Conservation (phyloP, 2,113 vertebrate genomes). For the Petaurus breviceps region DNA sequence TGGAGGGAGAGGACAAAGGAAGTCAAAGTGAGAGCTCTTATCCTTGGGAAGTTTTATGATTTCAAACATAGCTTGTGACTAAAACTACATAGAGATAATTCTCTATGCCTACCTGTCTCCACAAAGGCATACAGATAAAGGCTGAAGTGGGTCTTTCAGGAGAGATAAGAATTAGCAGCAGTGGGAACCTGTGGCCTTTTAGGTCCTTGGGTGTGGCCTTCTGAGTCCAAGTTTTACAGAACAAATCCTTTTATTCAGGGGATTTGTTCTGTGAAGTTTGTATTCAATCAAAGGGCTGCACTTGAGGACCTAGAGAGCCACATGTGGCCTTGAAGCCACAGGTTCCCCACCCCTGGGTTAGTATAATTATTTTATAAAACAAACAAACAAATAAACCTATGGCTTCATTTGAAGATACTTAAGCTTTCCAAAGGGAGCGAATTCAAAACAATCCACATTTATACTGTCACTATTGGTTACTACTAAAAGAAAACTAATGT, state of each 20-base stretch:
- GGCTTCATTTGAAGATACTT: not conserved
- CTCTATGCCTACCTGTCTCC: not conserved
- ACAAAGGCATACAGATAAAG: not conserved
- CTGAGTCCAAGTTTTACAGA: too few species aligned
- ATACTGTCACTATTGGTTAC: not conserved
- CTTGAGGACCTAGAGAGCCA: too few species aligned
- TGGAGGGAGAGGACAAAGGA: not conserved
- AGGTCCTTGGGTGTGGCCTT: too few species aligned
- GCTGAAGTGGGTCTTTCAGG: too few species aligned
- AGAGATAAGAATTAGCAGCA: not conserved
- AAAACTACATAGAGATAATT: not conserved
- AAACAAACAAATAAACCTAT: not conserved
- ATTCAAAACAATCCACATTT: not conserved
- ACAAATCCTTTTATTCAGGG: too few species aligned
- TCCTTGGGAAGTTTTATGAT: not conserved
- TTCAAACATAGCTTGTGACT: not conserved
- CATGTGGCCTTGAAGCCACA: too few species aligned
- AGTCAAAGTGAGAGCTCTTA: not conserved
- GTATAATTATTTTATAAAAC: not conserved
- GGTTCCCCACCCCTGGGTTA: too few species aligned
- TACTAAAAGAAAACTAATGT: not conserved
- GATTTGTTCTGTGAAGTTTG: too few species aligned
- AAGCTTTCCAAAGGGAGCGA: not conserved
- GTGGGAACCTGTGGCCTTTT: too few species aligned
- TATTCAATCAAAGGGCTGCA: too few species aligned